A percentile compares a stretch with the other conserved stretches of the same genome.
phyloP scores from a whole-genome alignment of 2,113 vertebrate species.

The Eublepharis macularius region DNA sequence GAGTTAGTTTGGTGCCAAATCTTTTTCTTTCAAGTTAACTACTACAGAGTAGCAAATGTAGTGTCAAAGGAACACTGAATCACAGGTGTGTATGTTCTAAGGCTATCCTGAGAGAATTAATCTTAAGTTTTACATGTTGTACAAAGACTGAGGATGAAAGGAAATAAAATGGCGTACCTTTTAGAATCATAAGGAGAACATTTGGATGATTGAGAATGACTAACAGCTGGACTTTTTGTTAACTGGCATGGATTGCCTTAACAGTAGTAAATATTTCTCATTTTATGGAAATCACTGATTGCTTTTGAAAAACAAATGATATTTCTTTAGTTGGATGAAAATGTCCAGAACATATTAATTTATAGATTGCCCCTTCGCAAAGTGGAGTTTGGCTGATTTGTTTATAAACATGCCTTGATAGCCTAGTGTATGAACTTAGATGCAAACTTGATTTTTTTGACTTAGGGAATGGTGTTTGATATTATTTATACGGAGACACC shows the following conservation, averaged over 20 bases:
- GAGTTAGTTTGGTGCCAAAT: background rate
- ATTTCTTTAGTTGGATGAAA: slow-evolving; percentile 8
- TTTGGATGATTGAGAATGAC: background rate
- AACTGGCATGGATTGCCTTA: slow-evolving; percentile 7
- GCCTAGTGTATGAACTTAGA: background rate
- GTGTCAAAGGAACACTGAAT: slow-evolving; percentile 1
- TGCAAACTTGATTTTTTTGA: background rate
- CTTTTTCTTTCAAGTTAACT: background rate
- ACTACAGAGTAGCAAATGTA: background rate
- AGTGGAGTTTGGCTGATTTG: background rate
- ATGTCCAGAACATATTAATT: slow-evolving; percentile 26
- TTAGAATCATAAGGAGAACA: background rate
- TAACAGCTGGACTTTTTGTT: slow-evolving; percentile 11
- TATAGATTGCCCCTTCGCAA: background rate
- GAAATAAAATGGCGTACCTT: background rate
- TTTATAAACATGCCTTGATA: slow-evolving; percentile 26
- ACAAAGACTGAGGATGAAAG: slow-evolving; percentile 5
- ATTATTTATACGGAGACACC: background rate
- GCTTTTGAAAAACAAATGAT: slow-evolving; percentile 21
- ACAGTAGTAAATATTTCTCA: slow-evolving; percentile 18
- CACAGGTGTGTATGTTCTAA: slow-evolving; percentile 22
- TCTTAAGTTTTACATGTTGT: background rate
- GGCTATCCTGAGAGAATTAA: slow-evolving; percentile 7
- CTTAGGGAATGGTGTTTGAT: background rate
- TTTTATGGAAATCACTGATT: slow-evolving; percentile 12